Evolutionary conservation across 2,113 vertebrate genomes (phyloP), one percentile per base, ranked within the genome.

Genomic region (Tenebrosternarchus preto): DNA sequence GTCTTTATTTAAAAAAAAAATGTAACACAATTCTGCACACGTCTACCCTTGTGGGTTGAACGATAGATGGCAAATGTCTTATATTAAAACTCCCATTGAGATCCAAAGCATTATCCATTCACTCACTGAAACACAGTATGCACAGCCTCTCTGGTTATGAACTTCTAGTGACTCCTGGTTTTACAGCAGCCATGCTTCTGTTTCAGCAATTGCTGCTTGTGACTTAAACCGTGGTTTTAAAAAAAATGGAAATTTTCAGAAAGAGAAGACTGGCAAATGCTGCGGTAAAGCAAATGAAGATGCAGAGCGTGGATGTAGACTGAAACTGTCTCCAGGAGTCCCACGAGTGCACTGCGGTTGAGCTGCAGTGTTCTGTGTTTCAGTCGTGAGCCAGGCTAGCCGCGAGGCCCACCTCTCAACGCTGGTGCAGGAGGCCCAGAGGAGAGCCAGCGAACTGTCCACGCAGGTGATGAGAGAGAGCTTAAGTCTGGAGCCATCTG

Each of bases 341-440:
- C 11, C 43, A 46, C 4, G 43, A 46, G 43, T 76, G 16, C 70
- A 5, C 39, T 24, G 61, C 83, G 22, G 46, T 39, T 72, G 4
- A 63, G 24, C 55, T 16, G 12, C 56, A 60, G 0, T 75, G 8
- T 74, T 5, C 79, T 76, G 46, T 33, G 55, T 80, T 73, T 75
- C 78, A 97, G 97, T 98, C 83, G 89, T 93, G 85, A 94, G 88
- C 24, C 90, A 92, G 87, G 97, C 96, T 82, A 95, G 92, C 86
- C 92, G 97, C n/a, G 93, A 91, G 0, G 82, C 84, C 73, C 97
- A 96, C 88, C 94, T 99, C 81, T 89, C 80, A 83, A 82, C 88
- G 0, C 85, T 99, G 91, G 93, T 96, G 43, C 88, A 92, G 85
- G 96, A 99, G 91, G 95, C 98, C 2, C 95, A 97, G 89, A 93